Evolutionary conservation across 2,888 invertebrate genomes (phyloP).

Genomic region (Rhabditoides inermis): DNA sequence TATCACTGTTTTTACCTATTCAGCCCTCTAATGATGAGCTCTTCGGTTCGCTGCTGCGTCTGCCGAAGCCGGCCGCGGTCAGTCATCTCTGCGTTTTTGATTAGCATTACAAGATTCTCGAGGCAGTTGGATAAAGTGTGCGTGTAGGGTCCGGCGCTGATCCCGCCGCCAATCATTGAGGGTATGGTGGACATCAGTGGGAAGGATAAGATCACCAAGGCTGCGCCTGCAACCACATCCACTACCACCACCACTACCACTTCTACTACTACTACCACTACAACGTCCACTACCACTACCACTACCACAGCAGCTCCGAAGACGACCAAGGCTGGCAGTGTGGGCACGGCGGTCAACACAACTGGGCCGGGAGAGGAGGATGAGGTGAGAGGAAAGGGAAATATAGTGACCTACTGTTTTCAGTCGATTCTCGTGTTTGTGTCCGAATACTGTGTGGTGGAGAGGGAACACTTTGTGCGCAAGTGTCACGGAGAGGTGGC

Average conservation of each 20-base stretch:
- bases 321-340: slow-evolving; percentile 5
- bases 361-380: slow-evolving; percentile 11
- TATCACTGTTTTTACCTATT: too few species aligned
- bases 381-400: too few species aligned
- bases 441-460: slow-evolving; percentile 29
- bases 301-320: slow-evolving; percentile 8
- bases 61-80: slow-evolving; percentile 5
- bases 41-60: too few species aligned
- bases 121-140: too few species aligned
- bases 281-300: neutral
- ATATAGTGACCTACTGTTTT: slow-evolving; percentile 1
- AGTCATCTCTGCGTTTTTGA: too few species aligned
- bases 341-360: slow-evolving; percentile 5
- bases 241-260: slow-evolving; percentile 4
- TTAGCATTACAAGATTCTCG: too few species aligned
- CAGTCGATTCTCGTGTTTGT: slow-evolving; percentile 29
- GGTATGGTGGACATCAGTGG: too few species aligned
- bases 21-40: too few species aligned
- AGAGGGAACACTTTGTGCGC: slow-evolving; percentile 25
- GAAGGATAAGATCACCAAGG: too few species aligned
- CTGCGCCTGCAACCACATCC: too few species aligned
- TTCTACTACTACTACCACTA: slow-evolving; percentile 1
- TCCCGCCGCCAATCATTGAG: too few species aligned
- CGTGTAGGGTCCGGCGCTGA: too few species aligned
- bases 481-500: slow-evolving; percentile 25